Conservation (phyloP, 2,113 vertebrate genomes). For the Gymnarchus niloticus region DNA sequence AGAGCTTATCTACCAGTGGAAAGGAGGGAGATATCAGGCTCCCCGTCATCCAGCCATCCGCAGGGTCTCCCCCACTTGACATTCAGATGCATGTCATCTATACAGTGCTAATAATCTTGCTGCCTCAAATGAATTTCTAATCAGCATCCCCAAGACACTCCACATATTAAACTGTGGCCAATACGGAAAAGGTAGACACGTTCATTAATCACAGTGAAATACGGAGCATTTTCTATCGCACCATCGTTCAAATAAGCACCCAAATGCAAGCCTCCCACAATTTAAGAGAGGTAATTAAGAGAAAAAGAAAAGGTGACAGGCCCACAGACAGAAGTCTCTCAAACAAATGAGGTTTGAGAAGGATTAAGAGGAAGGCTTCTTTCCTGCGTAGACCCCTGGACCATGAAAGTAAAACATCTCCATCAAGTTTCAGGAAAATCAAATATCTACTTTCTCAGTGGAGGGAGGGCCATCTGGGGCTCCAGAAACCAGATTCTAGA, state of each 20-base stretch:
- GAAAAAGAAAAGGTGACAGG: not conserved
- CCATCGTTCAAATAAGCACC: not conserved
- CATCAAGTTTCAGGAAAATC: not conserved
- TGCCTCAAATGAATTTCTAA: not conserved
- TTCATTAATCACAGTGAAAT: constrained; percentile 13
- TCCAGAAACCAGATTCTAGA: not conserved
- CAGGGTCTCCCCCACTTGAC: not conserved
- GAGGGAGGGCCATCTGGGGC: not conserved
- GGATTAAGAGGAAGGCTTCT: constrained; percentile 7
- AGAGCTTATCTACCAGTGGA: not conserved
- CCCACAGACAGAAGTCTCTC: not conserved
- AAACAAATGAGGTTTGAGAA: constrained; percentile 19
- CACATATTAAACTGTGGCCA: not conserved
- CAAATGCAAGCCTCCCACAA: not conserved
- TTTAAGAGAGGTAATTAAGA: constrained; percentile 17
- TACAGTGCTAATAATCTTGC: not conserved
- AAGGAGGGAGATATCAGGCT: too few relatives aligned
- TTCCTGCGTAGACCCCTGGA: not conserved
- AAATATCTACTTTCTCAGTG: not conserved
- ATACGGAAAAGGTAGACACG: not conserved
- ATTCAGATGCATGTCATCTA: not conserved
- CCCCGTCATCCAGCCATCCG: not conserved
- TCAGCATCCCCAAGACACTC: not conserved
- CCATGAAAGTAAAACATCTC: not conserved
- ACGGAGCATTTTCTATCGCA: not conserved